phyloP scores from a whole-genome alignment of 2,113 vertebrate genomes.

The Tychaedon coryphoeus region DNA sequence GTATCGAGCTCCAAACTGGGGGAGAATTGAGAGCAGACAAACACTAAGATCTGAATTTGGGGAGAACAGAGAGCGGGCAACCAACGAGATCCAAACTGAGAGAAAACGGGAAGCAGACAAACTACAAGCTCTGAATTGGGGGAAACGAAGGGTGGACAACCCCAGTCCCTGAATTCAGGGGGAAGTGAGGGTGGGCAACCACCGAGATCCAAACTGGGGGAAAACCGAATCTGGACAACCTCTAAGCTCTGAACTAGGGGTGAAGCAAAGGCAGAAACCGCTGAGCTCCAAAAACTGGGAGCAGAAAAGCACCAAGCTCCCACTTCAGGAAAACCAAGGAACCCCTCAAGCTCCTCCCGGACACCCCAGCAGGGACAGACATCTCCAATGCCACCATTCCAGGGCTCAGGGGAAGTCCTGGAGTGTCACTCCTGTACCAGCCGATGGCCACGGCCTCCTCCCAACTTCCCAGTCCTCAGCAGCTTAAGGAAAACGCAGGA shows the following conservation, averaged over 20 bases:
- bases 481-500: background rate
- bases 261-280: background rate
- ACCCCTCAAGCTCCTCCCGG: fast-evolving
- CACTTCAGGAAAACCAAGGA: background rate
- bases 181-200: background rate
- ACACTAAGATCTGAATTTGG: background rate
- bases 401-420: background rate
- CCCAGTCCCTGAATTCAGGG: background rate
- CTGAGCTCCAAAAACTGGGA: background rate
- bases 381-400: background rate
- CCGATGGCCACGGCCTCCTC: background rate
- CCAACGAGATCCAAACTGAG: background rate
- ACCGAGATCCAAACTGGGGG: fast-evolving
- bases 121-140: fast-evolving
- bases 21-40: background rate
- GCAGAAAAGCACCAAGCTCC: background rate
- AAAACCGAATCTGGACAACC: background rate
- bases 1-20: background rate
- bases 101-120: background rate
- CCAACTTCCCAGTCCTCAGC: background rate
- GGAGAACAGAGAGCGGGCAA: fast-evolving
- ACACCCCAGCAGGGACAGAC: background rate
- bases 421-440: background rate
- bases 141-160: background rate
- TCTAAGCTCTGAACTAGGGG: background rate